phyloP scores from a whole-genome alignment of 2,113 vertebrate species.

The Vireo altiloquus region DNA sequence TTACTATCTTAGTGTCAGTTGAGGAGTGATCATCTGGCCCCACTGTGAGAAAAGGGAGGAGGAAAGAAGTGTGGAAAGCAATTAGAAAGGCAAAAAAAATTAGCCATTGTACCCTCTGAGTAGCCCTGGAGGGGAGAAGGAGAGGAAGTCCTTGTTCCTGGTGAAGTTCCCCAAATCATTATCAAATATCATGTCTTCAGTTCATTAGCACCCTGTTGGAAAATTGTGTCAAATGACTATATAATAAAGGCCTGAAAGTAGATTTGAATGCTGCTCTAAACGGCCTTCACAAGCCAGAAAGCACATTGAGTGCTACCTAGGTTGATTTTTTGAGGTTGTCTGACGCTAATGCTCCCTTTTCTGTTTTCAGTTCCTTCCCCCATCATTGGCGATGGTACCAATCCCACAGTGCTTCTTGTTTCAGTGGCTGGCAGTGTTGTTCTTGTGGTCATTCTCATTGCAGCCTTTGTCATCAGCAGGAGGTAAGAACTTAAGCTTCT shows the following conservation, averaged over 20 bases:
- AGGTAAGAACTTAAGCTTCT: slow-evolving; percentile 82
- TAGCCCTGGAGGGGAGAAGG: background rate
- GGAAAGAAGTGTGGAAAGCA: slow-evolving; percentile 2
- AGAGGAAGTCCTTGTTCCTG: background rate
- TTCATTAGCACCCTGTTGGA: slow-evolving; percentile 42
- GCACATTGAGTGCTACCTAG: background rate
- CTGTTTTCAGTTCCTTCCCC: slow-evolving; percentile 87
- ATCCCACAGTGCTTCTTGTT: slow-evolving; percentile 91
- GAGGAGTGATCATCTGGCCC: background rate
- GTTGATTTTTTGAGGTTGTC: background rate
- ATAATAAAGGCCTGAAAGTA: background rate
- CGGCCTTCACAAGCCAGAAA: background rate
- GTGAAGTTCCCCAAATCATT: slow-evolving; percentile 5
- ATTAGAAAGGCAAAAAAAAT: background rate
- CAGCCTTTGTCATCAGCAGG: slow-evolving; percentile 94
- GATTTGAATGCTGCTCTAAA: background rate
- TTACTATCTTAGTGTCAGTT: background rate
- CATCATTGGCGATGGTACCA: slow-evolving; percentile 92
- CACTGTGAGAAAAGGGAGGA: slow-evolving; percentile 7
- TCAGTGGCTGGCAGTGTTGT: slow-evolving; percentile 93
- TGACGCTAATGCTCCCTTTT: slow-evolving; percentile 10
- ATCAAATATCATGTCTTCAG: slow-evolving; percentile 11
- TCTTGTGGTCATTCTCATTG: slow-evolving; percentile 93
- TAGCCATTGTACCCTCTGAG: background rate
- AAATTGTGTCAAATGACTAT: slow-evolving; percentile 21